These are phyloP conservation scores for Nesidiocoris tenuis DNA, from an alignment of 2,888 invertebrate species.

Conservation along the genomic window DNA sequence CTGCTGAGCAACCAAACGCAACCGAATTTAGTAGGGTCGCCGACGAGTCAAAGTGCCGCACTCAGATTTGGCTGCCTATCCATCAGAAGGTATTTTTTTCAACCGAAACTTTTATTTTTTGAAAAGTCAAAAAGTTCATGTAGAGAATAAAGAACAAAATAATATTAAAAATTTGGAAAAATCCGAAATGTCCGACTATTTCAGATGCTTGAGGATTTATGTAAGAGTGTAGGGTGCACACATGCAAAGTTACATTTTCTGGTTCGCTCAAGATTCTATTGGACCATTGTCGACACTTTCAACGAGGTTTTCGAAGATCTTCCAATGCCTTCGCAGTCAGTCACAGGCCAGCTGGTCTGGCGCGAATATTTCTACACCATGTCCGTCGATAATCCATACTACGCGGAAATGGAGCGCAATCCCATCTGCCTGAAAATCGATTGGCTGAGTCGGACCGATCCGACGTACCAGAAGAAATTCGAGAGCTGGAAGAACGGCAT, in stretches of 20 bases:
- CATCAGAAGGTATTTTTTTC: conserved; percentile 58
- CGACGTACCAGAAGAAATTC: conserved; percentile 48
- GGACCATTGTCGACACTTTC: conserved; percentile 68
- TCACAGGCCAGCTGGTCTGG: conserved; percentile 69
- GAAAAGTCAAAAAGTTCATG: no score
- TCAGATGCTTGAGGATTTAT: no score
- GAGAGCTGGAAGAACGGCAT: conserved; percentile 62
- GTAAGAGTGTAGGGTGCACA: no score
- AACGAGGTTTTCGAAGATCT: conserved; percentile 59
- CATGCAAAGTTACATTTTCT: no score
- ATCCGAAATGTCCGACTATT: no score
- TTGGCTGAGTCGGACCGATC: conserved; percentile 61
- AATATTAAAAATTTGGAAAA: no score
- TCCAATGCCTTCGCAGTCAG: conserved; percentile 56
- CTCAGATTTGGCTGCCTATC: conserved; percentile 71
- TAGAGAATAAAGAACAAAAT: no score
- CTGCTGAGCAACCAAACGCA: conserved; percentile 69
- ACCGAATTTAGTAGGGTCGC: conserved; percentile 67
- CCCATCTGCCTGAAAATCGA: conserved; percentile 71
- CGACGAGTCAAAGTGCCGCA: conserved; percentile 69
- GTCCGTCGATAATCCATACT: conserved; percentile 70
- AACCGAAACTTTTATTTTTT: no score
- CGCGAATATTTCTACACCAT: conserved; percentile 77
- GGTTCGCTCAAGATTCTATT: conserved; percentile 64
- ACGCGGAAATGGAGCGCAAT: conserved; percentile 67